A percentile compares a stretch with the other conserved stretches of the same genome.
Evolutionary conservation across 2,113 vertebrate genomes (phyloP).

Genomic region (Platichthys flesus): DNA sequence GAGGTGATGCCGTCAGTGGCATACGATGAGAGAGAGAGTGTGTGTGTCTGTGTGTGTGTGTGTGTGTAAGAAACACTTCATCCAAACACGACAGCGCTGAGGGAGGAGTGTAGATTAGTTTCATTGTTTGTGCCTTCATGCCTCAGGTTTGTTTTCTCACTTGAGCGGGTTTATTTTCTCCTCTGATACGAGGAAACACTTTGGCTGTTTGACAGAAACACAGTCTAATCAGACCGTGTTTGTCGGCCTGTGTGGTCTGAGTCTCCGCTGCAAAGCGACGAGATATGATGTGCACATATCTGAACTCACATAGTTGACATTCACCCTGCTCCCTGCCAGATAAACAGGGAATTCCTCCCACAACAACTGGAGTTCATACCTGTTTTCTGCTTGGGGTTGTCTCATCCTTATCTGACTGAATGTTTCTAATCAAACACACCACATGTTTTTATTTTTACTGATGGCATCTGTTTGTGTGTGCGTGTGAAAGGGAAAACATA

Average conservation of each 20-base stretch:
- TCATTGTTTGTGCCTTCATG: conserved; percentile 44
- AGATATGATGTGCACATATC: conserved; percentile 62
- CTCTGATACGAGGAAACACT: conserved; percentile 62
- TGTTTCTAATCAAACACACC: conserved; percentile 28
- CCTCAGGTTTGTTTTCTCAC: conserved; percentile 54
- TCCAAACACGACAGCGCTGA: conserved; percentile 26
- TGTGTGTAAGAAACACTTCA: conserved; percentile 32
- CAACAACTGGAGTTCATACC: conserved; percentile 17
- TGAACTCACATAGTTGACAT: conserved; percentile 63
- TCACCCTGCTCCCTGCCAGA: conserved; percentile 40
- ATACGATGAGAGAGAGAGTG: not conserved
- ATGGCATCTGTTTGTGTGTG: conserved; percentile 4
- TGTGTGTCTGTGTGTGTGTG: not conserved
- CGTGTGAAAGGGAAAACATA: conserved; percentile 3
- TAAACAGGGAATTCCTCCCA: conserved; percentile 57
- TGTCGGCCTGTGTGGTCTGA: conserved; percentile 61
- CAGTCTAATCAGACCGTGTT: conserved; percentile 49
- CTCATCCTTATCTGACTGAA: conserved; percentile 12
- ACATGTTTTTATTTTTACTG: conserved; percentile 15
- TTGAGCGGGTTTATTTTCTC: conserved; percentile 62
- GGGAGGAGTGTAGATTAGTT: conserved; percentile 36
- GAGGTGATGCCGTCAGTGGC: conserved; percentile 51
- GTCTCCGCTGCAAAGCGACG: conserved; percentile 19
- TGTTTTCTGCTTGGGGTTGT: conserved; percentile 12
- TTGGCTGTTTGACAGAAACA: conserved; percentile 49